phyloP scores from a whole-genome alignment of 2,113 vertebrate genomes.

The Myotis lucifugus region DNA sequence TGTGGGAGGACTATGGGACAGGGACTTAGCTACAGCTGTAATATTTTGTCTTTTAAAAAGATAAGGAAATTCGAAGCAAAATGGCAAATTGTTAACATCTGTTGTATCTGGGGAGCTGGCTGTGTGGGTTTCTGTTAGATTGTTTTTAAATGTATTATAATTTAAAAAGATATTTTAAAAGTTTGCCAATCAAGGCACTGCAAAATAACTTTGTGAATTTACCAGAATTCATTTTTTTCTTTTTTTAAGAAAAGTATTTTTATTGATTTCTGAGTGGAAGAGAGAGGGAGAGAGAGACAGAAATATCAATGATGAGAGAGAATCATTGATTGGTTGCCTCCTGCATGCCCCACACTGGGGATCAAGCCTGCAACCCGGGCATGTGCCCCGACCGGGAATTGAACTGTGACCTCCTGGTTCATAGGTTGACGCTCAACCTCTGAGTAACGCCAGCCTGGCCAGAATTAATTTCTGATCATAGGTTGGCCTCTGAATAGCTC shows the following conservation, averaged over 20 bases:
- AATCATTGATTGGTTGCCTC: too few relatives aligned
- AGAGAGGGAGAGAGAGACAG: too few relatives aligned
- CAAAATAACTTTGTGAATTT: background rate
- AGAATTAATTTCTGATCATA: background rate
- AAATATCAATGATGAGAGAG: too few relatives aligned
- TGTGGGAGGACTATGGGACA: background rate
- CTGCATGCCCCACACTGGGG: too few relatives aligned
- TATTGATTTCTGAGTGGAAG: too few relatives aligned
- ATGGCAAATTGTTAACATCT: background rate
- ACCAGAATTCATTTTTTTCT: background rate
- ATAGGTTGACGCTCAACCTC: too few relatives aligned
- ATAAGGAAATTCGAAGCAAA: constrained; percentile 29
- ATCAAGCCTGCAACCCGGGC: too few relatives aligned
- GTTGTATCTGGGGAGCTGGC: background rate
- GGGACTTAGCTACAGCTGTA: background rate
- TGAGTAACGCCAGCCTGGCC: too few relatives aligned
- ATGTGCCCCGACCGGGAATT: too few relatives aligned
- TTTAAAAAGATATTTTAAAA: background rate
- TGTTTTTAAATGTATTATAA: background rate
- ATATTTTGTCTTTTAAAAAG: constrained; percentile 25
- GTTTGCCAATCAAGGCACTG: background rate
- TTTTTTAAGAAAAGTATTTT: too few relatives aligned
- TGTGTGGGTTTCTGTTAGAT: background rate
- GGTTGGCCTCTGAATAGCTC: constrained; percentile 13
- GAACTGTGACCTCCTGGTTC: too few relatives aligned